Percentiles rank a stretch among this genome's conserved stretches.
These are phyloP conservation scores for Drosophila fuyamai DNA, from an alignment of 1,140 invertebrate genomes.

Conservation along the genomic window DNA sequence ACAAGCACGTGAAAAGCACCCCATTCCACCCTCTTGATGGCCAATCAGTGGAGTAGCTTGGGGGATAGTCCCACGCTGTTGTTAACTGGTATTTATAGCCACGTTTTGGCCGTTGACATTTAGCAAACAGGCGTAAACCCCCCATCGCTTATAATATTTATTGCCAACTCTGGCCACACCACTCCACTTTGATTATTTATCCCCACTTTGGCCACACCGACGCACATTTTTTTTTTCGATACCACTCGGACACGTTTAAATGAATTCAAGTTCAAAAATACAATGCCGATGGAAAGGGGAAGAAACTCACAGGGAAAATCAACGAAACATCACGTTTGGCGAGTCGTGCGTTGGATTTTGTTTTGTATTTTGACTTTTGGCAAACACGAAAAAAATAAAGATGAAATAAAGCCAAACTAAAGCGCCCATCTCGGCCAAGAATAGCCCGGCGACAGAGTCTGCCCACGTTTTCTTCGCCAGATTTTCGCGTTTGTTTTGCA, in stretches of 20 bases:
- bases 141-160: constrained; percentile 36
- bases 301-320: constrained; percentile 29
- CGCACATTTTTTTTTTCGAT: constrained; percentile 19
- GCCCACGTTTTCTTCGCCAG: constrained; percentile 67
- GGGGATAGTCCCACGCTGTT: constrained; percentile 25
- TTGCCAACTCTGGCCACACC: constrained; percentile 13
- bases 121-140: constrained; percentile 43
- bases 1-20: constrained; percentile 45
- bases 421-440: constrained; percentile 30
- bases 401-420: constrained; percentile 45
- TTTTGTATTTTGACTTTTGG: constrained; percentile 44
- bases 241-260: constrained; percentile 43
- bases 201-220: constrained; percentile 24
- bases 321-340: constrained; percentile 70
- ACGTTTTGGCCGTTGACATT: constrained; percentile 76
- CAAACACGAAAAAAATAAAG: constrained; percentile 66
- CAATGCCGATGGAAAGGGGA: constrained; percentile 13
- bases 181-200: constrained; percentile 19
- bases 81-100: constrained; percentile 68
- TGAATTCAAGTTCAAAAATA: constrained; percentile 74
- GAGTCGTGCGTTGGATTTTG: constrained; percentile 60
- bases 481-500: constrained; percentile 63
- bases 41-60: constrained; percentile 14
- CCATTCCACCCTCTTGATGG: not conserved
- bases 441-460: constrained; percentile 45